Evolutionary conservation across 2,888 invertebrate species (phyloP).

Genomic region (Mechanitis messenoides): DNA sequence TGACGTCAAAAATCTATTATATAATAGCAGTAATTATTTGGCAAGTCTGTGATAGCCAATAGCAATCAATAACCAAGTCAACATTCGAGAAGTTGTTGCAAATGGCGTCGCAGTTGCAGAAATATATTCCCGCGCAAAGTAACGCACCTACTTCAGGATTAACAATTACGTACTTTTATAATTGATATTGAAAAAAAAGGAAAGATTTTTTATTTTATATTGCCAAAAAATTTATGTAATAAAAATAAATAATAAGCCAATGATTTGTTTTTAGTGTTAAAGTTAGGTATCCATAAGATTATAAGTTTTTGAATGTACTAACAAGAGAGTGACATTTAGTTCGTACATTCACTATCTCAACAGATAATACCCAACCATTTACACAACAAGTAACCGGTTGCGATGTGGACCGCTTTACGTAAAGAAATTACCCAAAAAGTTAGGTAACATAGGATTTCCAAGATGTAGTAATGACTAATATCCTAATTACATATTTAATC

Average conservation of each 20-base stretch:
- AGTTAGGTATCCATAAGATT: too few species aligned
- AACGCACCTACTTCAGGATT: not conserved
- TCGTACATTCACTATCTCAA: not conserved
- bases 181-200: too few species aligned
- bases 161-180: too few species aligned
- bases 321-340: not conserved
- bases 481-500: slow-evolving; percentile 4
- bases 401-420: slow-evolving; percentile 19
- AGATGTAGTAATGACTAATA: not conserved
- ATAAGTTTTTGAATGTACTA: not conserved
- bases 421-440: slow-evolving; percentile 20
- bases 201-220: too few species aligned
- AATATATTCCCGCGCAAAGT: not conserved
- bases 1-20: too few species aligned
- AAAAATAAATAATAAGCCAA: too few species aligned
- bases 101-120: not conserved
- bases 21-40: too few species aligned
- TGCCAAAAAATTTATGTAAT: too few species aligned
- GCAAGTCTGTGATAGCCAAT: too few species aligned
- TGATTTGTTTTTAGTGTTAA: too few species aligned
- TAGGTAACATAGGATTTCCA: slow-evolving; percentile 6
- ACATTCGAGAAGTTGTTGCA: too few species aligned
- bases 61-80: too few species aligned
- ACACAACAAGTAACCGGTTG: slow-evolving; percentile 18
- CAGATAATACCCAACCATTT: slow-evolving; percentile 10